Percentiles rank a stretch among this genome's conserved stretches.
phyloP scores from a whole-genome alignment of 1,140 invertebrate species.

The Drusus annulatus region DNA sequence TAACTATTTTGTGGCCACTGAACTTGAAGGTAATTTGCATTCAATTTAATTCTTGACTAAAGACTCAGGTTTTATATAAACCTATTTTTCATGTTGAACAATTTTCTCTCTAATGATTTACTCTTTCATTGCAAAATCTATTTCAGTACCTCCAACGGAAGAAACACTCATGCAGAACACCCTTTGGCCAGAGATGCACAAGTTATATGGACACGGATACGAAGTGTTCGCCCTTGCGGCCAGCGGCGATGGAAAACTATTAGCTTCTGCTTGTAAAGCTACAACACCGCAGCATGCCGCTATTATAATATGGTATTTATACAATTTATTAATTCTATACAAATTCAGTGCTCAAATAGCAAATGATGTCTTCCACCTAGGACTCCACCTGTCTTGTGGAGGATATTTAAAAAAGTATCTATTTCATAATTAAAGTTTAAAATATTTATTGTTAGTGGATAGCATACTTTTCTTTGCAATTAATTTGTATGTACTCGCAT shows the following conservation, averaged over 20 bases:
- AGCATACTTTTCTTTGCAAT: too few species aligned
- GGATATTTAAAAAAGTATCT: too few species aligned
- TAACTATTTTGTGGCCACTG: slow-evolving; percentile 76
- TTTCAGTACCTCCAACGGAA: slow-evolving; percentile 81
- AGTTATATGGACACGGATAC: slow-evolving; percentile 96
- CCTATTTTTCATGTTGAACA: too few species aligned
- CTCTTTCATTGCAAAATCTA: neutral
- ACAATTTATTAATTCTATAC: too few species aligned
- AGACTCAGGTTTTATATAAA: too few species aligned
- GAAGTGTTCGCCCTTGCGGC: slow-evolving; percentile 90
- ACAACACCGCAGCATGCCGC: slow-evolving; percentile 81
- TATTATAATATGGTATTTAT: slow-evolving; percentile 82
- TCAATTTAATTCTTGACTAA: slow-evolving; percentile 19
- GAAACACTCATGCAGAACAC: slow-evolving; percentile 94
- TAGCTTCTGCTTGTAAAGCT: slow-evolving; percentile 93
- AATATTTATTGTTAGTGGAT: too few species aligned
- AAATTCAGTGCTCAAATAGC: too few species aligned
- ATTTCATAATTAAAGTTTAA: too few species aligned
- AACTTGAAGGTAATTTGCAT: slow-evolving; percentile 67
- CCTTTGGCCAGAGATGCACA: slow-evolving; percentile 96
- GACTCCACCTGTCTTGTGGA: too few species aligned
- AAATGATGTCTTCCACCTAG: too few species aligned
- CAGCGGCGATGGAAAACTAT: slow-evolving; percentile 77
- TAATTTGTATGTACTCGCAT: too few species aligned
- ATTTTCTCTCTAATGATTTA: neutral